Evolutionary conservation across 2,797 vertebrate genomes (phyloP).

Genomic region (Steatocranus sp.): DNA sequence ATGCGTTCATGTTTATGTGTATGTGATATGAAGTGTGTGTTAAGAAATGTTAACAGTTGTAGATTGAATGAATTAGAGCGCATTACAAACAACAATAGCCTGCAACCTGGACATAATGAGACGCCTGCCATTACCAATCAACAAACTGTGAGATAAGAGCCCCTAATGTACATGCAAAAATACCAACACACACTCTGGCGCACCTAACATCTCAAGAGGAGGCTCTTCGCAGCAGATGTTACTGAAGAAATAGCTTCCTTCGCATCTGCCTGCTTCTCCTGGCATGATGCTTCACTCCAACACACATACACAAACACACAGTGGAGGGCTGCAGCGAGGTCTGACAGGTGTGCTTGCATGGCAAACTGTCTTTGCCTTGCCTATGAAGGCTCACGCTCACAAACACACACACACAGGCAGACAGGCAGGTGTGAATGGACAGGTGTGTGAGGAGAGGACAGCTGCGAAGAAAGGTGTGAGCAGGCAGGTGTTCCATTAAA

Average conservation of each 20-base stretch:
- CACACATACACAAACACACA: conserved; percentile 29
- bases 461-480: conserved; percentile 70
- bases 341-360: conserved; percentile 65
- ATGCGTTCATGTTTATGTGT: conserved; percentile 25
- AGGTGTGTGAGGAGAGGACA: conserved; percentile 69
- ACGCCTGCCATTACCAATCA: conserved; percentile 73
- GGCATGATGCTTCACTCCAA: conserved; percentile 39
- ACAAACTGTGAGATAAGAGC: conserved; percentile 63
- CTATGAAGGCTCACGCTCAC: conserved; percentile 28
- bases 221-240: conserved; percentile 69
- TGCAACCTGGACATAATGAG: conserved; percentile 75
- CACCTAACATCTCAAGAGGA: conserved; percentile 60
- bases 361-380: conserved; percentile 46
- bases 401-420: conserved; percentile 11
- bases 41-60: conserved; percentile 70
- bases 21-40: not conserved
- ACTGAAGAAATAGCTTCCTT: conserved; percentile 63
- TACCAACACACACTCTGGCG: conserved; percentile 1
- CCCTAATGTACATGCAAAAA: conserved; percentile 35
- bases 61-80: conserved; percentile 75
- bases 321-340: conserved; percentile 44
- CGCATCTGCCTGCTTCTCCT: conserved; percentile 59
- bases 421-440: conserved; percentile 66
- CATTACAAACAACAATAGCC: conserved; percentile 75
- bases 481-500: conserved; percentile 75